Percentiles rank a stretch among this genome's conserved stretches.
Evolutionary conservation across 2,888 invertebrate species (phyloP).

Genomic region (Venusia cambrica): DNA sequence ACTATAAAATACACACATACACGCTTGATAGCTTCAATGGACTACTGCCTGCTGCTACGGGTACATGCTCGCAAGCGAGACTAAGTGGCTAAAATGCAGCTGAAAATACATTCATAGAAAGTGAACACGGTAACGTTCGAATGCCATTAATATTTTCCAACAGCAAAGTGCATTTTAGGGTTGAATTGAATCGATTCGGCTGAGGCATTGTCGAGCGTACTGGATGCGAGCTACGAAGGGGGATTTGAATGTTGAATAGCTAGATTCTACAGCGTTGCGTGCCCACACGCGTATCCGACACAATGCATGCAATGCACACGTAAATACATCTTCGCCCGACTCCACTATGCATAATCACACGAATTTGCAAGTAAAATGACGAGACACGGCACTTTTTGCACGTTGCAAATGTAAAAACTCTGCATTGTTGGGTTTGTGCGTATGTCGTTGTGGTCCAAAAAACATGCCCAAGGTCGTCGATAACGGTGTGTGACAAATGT

Average conservation of each 20-base stretch:
- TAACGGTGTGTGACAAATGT: slow-evolving; percentile 34
- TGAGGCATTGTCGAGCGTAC: slow-evolving; percentile 41
- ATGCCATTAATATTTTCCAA: slow-evolving; percentile 46
- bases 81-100: slow-evolving; percentile 29
- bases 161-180: slow-evolving; percentile 46
- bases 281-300: slow-evolving; percentile 58
- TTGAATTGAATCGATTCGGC: slow-evolving; percentile 56
- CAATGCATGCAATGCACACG: slow-evolving; percentile 69
- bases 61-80: slow-evolving; percentile 8
- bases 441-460: slow-evolving; percentile 43
- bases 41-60: background rate
- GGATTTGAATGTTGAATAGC: slow-evolving; percentile 30
- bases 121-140: slow-evolving; percentile 34
- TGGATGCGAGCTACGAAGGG: slow-evolving; percentile 47
- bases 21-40: slow-evolving; percentile 14
- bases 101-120: slow-evolving; percentile 27
- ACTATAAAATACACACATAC: slow-evolving; percentile 47
- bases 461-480: slow-evolving; percentile 57
- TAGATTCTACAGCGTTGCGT: slow-evolving; percentile 37
- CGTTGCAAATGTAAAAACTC: slow-evolving; percentile 63
- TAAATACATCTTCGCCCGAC: slow-evolving; percentile 66
- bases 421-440: slow-evolving; percentile 50
- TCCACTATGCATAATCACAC: slow-evolving; percentile 69
- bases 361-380: slow-evolving; percentile 75
- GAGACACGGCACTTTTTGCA: slow-evolving; percentile 65